Evolutionary conservation across 92 coral and sea anemone genomes (phyloP), one percentile per base, ranked within the genome.

Genomic region (Porites rus): DNA sequence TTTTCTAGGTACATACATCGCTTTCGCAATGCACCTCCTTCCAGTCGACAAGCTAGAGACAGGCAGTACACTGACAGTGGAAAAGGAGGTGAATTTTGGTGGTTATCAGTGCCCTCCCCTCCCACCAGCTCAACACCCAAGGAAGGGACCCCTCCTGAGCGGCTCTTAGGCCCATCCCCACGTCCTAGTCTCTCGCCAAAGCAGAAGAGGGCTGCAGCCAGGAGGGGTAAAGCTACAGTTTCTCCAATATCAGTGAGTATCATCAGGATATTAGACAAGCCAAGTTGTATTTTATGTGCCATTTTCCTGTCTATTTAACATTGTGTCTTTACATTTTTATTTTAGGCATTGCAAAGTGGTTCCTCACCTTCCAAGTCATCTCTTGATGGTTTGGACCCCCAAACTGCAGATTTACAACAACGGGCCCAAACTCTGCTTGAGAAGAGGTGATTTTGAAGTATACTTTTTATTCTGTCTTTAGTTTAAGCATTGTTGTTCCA

Each of bases 1-100:
- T 20, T 20, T 73, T 70, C 3, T 63, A 97, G 99, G 98, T 97
- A 88, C 67, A 92, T 97, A 59, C 90, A 95, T 46, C 91, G 99
- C 62, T 97, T 97, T 68, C 96, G 99, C 46, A 86, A 97, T 93
- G 93, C 94, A 18, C 93, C 94, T 24, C 99, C 99, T 50, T 77
- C 90, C 38, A 92, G 93, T 81, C 93, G 98, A 65, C 94, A 97
- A 43, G 75, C 76, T 10, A 95, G 99, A 68, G 95, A 91, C 75
- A 82, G 80, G 19, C 51, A 73, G 7, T 87, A 80, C 61, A 79
- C 93, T 53, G 85, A 84, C 70, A 89, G 78, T 87, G 93, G 94
- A 10, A 85, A 84, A 46, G 92, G 82, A 46, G 89, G 92, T 1
- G 92, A 90, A 69, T 92, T 93, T 72, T 97, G 95, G 92, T 97